Evolutionary conservation across 2,113 vertebrate species (phyloP).

Genomic region (Pseudopipra pipra): DNA sequence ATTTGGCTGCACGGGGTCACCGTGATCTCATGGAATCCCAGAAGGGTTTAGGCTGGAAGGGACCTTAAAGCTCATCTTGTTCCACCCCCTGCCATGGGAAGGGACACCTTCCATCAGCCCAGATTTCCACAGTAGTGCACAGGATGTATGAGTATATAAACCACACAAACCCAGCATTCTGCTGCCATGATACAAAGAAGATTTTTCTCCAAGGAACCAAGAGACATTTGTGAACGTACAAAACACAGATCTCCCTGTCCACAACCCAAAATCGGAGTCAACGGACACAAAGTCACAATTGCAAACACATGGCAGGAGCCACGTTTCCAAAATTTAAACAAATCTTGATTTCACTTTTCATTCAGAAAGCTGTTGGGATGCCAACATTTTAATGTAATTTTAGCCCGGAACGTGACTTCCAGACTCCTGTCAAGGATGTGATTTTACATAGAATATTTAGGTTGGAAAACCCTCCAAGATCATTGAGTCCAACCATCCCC

Average conservation of each 20-base stretch:
- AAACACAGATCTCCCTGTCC: background rate
- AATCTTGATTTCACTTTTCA: background rate
- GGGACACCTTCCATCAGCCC: background rate
- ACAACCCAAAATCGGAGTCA: background rate
- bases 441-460: background rate
- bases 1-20: background rate
- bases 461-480: background rate
- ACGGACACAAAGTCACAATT: background rate
- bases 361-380: background rate
- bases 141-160: background rate
- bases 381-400: background rate
- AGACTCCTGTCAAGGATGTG: background rate
- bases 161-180: background rate
- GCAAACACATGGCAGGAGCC: background rate
- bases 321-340: background rate
- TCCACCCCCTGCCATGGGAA: background rate
- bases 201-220: background rate
- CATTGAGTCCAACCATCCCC: rapidly evolving
- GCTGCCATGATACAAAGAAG: rapidly evolving
- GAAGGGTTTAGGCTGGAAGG: background rate
- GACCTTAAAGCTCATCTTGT: background rate
- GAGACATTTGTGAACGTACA: background rate
- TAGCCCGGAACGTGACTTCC: background rate
- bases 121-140: background rate
- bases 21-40: background rate